Conservation (phyloP, 1,140 invertebrate genomes). For the Lasioglossum albipes region DNA sequence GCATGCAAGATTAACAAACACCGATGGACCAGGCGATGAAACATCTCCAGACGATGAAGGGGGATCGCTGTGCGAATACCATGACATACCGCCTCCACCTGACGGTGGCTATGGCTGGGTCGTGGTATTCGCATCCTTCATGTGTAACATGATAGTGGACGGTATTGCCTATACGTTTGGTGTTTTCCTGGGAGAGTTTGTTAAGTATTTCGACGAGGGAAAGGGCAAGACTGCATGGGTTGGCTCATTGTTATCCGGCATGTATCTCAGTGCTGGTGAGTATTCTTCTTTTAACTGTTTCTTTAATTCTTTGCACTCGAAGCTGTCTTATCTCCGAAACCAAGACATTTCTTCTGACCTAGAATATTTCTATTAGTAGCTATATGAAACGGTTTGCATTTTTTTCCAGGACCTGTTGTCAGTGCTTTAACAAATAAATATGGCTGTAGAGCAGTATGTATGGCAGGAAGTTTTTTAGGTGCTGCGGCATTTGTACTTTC, state of each 20-base stretch:
- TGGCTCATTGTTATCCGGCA: constrained; percentile 94
- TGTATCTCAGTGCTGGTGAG: constrained; percentile 94
- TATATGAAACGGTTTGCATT: neutral
- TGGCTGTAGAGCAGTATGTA: constrained; percentile 95
- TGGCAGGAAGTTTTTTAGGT: constrained; percentile 92
- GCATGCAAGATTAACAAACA: constrained; percentile 85
- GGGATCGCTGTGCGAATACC: constrained; percentile 86
- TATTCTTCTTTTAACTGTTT: neutral
- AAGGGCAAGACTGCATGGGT: constrained; percentile 96
- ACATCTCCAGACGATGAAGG: constrained; percentile 86
- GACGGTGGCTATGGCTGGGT: constrained; percentile 96
- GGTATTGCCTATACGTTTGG: constrained; percentile 97
- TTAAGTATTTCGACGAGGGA: constrained; percentile 90
- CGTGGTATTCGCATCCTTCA: constrained; percentile 95
- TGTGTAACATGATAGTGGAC: constrained; percentile 99
- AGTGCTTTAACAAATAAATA: constrained; percentile 97
- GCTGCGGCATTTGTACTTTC: constrained; percentile 93
- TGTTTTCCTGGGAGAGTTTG: constrained; percentile 91
- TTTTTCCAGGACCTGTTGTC: constrained; percentile 90
- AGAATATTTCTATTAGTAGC: too few species aligned
- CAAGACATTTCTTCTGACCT: too few species aligned
- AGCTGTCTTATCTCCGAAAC: neutral
- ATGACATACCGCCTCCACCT: constrained; percentile 89
- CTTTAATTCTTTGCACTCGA: neutral
- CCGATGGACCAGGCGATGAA: constrained; percentile 76